These are phyloP conservation scores for Acleris laterana DNA, from an alignment of 2,888 invertebrate genomes.

Conservation along the genomic window DNA sequence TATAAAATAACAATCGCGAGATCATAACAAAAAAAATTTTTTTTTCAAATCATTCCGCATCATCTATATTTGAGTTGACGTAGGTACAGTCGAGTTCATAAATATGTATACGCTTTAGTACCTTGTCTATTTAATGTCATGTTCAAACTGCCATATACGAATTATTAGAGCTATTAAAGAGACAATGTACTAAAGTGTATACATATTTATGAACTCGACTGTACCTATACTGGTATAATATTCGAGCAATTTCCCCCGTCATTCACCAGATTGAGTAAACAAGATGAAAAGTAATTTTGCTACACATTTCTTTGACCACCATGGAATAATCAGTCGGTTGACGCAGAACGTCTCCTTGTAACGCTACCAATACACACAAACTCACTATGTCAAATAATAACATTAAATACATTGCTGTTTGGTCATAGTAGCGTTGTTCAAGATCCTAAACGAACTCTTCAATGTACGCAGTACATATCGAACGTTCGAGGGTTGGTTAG, in stretches of 20 bases:
- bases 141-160: no score
- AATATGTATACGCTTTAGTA: no score
- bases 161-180: no score
- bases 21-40: no score
- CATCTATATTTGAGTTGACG: no score
- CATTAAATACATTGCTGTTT: slow-evolving; percentile 36
- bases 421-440: not conserved
- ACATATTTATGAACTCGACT: no score
- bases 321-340: slow-evolving; percentile 51
- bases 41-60: no score
- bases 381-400: not conserved
- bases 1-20: no score
- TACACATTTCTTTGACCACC: slow-evolving; percentile 45
- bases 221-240: slow-evolving; percentile 1
- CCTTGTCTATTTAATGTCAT: no score
- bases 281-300: slow-evolving; percentile 51
- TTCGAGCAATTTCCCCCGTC: slow-evolving; percentile 33
- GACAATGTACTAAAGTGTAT: no score
- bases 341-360: slow-evolving; percentile 50
- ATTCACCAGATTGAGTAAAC: slow-evolving; percentile 49
- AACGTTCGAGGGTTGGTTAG: not conserved
- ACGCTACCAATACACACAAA: slow-evolving; percentile 7
- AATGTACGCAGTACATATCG: slow-evolving; percentile 40
- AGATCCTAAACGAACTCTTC: slow-evolving; percentile 8
- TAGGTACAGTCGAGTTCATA: no score